phyloP scores from a whole-genome alignment of 2,888 invertebrate genomes.

The Netelia fuscicornis region DNA sequence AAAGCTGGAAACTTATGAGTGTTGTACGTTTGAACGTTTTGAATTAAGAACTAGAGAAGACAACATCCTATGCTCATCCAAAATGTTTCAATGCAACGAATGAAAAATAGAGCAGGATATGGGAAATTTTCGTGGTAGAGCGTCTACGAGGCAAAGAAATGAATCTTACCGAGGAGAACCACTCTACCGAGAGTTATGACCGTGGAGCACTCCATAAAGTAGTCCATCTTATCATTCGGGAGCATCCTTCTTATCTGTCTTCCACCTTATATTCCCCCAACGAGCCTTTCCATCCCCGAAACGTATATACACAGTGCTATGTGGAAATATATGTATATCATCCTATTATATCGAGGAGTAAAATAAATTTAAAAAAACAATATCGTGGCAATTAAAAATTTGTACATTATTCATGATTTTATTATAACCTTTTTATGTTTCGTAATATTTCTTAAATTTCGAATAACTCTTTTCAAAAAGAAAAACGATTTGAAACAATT shows the following conservation, averaged over 20 bases:
- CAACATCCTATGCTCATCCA: neutral
- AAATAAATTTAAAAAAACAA: neutral
- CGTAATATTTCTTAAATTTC: too few species aligned
- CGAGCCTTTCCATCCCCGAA: slow-evolving; percentile 12
- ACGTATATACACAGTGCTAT: neutral
- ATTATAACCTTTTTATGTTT: neutral
- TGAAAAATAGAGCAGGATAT: neutral
- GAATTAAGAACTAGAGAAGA: neutral
- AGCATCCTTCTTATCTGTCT: slow-evolving; percentile 30
- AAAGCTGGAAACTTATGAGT: neutral
- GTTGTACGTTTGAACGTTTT: neutral
- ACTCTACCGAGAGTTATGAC: slow-evolving; percentile 3
- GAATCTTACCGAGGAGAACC: slow-evolving; percentile 18
- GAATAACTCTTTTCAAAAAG: too few species aligned
- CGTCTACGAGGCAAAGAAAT: neutral
- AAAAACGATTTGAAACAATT: too few species aligned
- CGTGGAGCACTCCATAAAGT: slow-evolving; percentile 22
- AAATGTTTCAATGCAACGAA: neutral
- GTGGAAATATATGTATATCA: neutral
- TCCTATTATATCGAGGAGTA: neutral
- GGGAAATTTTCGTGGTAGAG: neutral
- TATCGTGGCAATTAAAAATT: too few species aligned
- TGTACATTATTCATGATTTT: neutral
- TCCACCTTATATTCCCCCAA: slow-evolving; percentile 5
- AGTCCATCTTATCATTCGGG: slow-evolving; percentile 21